A percentile compares a stretch with the other conserved stretches of the same genome.
Evolutionary conservation across 2,888 invertebrate species (phyloP).

Genomic region (Lycocerus yunnanus): DNA sequence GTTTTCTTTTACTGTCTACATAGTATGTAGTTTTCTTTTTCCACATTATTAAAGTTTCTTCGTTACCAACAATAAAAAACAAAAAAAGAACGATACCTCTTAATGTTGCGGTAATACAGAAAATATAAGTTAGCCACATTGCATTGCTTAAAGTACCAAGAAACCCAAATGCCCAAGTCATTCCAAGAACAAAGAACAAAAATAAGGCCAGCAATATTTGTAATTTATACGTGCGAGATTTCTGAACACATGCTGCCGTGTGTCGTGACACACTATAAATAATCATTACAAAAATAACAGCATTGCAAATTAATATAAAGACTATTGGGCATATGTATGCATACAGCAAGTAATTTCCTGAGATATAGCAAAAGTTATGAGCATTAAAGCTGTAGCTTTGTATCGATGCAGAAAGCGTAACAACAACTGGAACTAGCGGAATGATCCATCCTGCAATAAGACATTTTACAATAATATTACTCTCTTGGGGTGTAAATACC

Average conservation of each 20-base stretch:
- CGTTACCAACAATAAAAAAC: slow-evolving; percentile 62
- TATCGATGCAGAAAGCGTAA: slow-evolving; percentile 29
- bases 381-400: slow-evolving; percentile 42
- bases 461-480: slow-evolving; percentile 63
- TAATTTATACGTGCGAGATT: slow-evolving; percentile 57
- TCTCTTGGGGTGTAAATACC: slow-evolving; percentile 62
- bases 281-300: slow-evolving; percentile 60
- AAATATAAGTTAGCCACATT: slow-evolving; percentile 52
- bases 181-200: slow-evolving; percentile 61
- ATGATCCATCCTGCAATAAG: slow-evolving; percentile 65
- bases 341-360: slow-evolving; percentile 58
- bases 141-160: slow-evolving; percentile 49
- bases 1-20: not conserved
- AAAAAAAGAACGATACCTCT: slow-evolving; percentile 63
- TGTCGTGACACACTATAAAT: slow-evolving; percentile 55
- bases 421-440: slow-evolving; percentile 58
- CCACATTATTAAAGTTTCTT: slow-evolving; percentile 60
- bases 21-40: slow-evolving; percentile 9
- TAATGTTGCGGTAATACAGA: slow-evolving; percentile 58
- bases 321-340: slow-evolving; percentile 60
- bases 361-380: slow-evolving; percentile 57
- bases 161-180: slow-evolving; percentile 63
- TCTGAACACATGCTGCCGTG: slow-evolving; percentile 57
- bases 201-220: slow-evolving; percentile 61
- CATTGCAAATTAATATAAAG: slow-evolving; percentile 58